Evolutionary conservation across 2,888 invertebrate genomes (phyloP).

Genomic region (Sclerodermus sp.): DNA sequence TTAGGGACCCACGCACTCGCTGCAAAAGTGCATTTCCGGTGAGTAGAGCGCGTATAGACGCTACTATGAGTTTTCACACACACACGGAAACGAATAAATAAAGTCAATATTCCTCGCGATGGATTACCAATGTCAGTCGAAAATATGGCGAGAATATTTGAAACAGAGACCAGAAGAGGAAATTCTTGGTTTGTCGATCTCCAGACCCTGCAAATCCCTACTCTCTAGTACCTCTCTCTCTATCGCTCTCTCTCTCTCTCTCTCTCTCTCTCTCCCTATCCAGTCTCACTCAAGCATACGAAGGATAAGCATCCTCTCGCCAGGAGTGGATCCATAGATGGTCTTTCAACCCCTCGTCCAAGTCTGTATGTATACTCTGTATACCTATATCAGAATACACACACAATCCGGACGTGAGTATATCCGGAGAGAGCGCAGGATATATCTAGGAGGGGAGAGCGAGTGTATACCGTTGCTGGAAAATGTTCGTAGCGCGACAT

Average conservation of each 20-base stretch:
- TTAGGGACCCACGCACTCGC: too few species aligned
- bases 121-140: slow-evolving; percentile 4
- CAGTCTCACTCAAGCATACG: neutral
- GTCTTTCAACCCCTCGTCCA: slow-evolving; percentile 8
- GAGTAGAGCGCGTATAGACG: too few species aligned
- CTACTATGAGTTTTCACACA: too few species aligned
- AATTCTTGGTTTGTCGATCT: neutral
- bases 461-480: slow-evolving; percentile 6
- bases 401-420: slow-evolving; percentile 21
- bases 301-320: too few species aligned
- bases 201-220: neutral
- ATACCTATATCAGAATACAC: neutral
- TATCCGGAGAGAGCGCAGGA: slow-evolving; percentile 9
- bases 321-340: slow-evolving; percentile 7
- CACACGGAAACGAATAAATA: slow-evolving; percentile 4
- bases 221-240: neutral
- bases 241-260: too few species aligned
- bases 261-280: slow-evolving; percentile 2
- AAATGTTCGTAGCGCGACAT: slow-evolving; percentile 20
- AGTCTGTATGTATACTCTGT: too few species aligned
- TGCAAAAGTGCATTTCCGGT: too few species aligned
- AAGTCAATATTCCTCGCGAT: slow-evolving; percentile 11
- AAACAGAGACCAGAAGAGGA: slow-evolving; percentile 7
- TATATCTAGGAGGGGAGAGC: neutral
- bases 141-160: slow-evolving; percentile 6